Base-by-base conservation (phyloP, 2,113 vertebrate species). In the Dicerorhinus sumatrensis region DNA sequence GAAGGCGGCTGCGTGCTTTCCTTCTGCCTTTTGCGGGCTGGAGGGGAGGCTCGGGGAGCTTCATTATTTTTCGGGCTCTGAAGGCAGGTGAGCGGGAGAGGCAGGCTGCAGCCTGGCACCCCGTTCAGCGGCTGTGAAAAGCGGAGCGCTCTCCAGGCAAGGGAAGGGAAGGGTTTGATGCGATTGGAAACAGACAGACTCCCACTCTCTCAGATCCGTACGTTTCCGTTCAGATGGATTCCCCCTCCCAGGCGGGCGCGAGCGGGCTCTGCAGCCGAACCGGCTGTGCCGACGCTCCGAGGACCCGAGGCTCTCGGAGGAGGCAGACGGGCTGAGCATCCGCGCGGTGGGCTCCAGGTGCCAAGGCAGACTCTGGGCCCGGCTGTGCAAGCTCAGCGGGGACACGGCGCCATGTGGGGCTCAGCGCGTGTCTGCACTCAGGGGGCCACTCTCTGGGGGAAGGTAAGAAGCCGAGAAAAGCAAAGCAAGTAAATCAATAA, bases 41-140 rank as follows among this genome's bases (percentile, higher is more conserved):
- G 54, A 83, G 93, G 69, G 80, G 90, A 42, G 91, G 79, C 2
- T 62, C 0, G 51, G 69, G 39, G 54, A 46, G 27, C 76, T 39
- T 93, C 87, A 62, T 93, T 91, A 95, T 96, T 96, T 91, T 31
- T 70, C 42, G 2, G 76, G 10, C 90, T 91, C 27, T 23, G 83
- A 92, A 89, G 54, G 63, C 51, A 97, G 96, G 72, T 92, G 82
- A 96, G 27, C 54, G 2, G 89, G 94, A 36, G 69, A 96, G 14
- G 62, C 51, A 25, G 56, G 56, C 83, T 13, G 31, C 80, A 87
- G 87, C 6, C 6, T 58, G 33, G 77, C 93, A 3, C 56, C 1
- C 0, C 8, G 8, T 39, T 42, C 89, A 14, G 89, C 0, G 0
- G n/a, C 89, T 96, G 83, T 93, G 94, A 81, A 62, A 92, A 86